Evolutionary conservation across 2,888 invertebrate genomes (phyloP), one percentile per base, ranked within the genome.

Genomic region (Tetrapedia diversipes): DNA sequence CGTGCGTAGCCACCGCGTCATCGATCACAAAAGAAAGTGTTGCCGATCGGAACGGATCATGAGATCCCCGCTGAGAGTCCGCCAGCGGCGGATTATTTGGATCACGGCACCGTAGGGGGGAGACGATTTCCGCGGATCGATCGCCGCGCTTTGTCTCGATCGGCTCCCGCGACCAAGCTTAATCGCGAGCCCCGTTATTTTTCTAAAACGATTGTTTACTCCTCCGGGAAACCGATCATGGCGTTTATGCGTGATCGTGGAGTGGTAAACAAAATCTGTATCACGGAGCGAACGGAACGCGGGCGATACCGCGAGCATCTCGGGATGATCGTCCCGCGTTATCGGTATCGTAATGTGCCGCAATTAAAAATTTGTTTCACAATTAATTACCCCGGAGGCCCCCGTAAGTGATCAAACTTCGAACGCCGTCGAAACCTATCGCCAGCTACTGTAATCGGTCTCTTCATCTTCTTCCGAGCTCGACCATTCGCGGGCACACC

Each of bases 241-340:
- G 81, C 77, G 80, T 84, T 86, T 79, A 82, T 81, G 79, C 88
- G 88, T 89, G 89, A 89, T 88, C 87, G 57, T 39, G 27, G 66
- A 76, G 71, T 84, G 85, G 87, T 87, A 88, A 89, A 89, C 88
- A 88, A 85, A 86, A 87, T 86, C 83, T 80, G 81, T 85, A 85
- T 85, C 85, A 57, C 80, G 59, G 49, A 22, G 49, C 47, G 41
- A 29, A 10, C 54, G 63, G 49, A 34, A 75, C 72, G 57, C 24
- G 11, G 11, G 19, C 19, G 53, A 47, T 60, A 60, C 60, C 43
- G 24, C 57, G 34, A 67, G 61, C 81, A 81, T 83, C 81, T 34
- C 27, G 54, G 32, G 27, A 54, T 45, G 51, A 70, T 74, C 65
- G 39, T 51, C 47, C 32, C 11, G 22, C 24, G 57, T 75, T 75